Conservation (phyloP, 2,888 invertebrate genomes). For the Tachystola acroxantha region DNA sequence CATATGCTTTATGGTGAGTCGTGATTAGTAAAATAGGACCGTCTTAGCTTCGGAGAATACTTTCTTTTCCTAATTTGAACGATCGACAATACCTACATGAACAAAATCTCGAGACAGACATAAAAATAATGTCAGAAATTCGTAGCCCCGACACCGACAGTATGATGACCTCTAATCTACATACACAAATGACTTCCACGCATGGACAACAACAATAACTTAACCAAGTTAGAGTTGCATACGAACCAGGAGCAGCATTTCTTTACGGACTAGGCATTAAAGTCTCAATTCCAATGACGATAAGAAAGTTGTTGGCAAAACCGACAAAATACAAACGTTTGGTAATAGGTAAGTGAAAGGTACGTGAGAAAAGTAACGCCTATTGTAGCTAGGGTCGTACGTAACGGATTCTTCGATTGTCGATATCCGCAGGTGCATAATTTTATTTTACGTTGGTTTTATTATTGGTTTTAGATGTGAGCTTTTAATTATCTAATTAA, state of each 20-base stretch:
- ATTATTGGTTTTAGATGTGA: no score
- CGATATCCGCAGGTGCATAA: no score
- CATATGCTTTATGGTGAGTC: no score
- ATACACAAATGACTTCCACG: constrained; percentile 70
- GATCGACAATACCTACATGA: neutral
- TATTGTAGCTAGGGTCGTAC: constrained; percentile 24
- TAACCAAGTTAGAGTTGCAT: constrained; percentile 26
- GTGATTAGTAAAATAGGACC: no score
- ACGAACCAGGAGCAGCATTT: neutral
- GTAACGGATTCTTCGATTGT: no score
- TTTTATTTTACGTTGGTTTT: no score
- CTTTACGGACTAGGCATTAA: constrained; percentile 26
- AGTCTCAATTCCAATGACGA: constrained; percentile 26
- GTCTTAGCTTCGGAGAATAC: no score
- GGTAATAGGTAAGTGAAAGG: constrained; percentile 73
- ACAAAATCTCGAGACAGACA: neutral
- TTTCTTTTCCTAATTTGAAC: neutral
- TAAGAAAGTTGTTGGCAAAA: neutral
- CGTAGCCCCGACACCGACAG: constrained; percentile 18
- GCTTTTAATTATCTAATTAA: no score
- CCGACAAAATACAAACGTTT: constrained; percentile 31
- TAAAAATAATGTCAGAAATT: neutral
- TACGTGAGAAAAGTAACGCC: constrained; percentile 73
- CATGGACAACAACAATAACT: constrained; percentile 70
- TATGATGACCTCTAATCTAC: constrained; percentile 73